These are phyloP conservation scores for Argyrosomus japonicus DNA, from an alignment of 2,113 vertebrate species.

Conservation along the genomic window DNA sequence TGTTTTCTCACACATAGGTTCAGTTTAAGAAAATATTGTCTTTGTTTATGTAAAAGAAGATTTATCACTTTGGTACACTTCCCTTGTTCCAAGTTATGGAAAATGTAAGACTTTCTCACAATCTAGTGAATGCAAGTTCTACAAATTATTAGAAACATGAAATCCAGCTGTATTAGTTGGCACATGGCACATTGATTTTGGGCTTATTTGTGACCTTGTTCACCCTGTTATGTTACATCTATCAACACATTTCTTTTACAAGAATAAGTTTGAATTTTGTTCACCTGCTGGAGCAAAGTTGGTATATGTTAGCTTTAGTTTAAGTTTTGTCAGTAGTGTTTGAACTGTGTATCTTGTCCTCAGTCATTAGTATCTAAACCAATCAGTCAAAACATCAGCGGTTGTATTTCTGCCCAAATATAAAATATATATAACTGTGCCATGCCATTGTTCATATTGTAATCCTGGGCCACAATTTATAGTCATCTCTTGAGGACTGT, in stretches of 20 bases:
- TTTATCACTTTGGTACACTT: not conserved
- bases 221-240: conserved; percentile 7
- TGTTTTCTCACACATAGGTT: conserved; percentile 2
- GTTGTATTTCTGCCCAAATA: conserved; percentile 15
- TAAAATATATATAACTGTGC: conserved; percentile 1
- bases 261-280: not conserved
- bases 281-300: not conserved
- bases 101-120: not conserved
- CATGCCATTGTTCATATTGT: not conserved
- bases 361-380: conserved; percentile 1
- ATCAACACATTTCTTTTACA: not conserved
- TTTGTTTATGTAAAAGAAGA: conserved; percentile 1
- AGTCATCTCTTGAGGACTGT: conserved; percentile 22
- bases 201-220: not conserved
- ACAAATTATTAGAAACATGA: not conserved
- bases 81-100: not conserved
- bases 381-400: not conserved
- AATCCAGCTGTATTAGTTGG: not conserved
- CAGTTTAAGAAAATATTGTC: not conserved
- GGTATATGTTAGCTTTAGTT: not conserved
- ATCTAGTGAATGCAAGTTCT: not conserved
- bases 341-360: conserved; percentile 1
- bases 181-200: conserved; percentile 4
- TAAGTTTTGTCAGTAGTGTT: not conserved
- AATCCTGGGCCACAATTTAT: not conserved